These are phyloP conservation scores for Heliconius sara DNA, from an alignment of 2,888 invertebrate species.

Conservation along the genomic window DNA sequence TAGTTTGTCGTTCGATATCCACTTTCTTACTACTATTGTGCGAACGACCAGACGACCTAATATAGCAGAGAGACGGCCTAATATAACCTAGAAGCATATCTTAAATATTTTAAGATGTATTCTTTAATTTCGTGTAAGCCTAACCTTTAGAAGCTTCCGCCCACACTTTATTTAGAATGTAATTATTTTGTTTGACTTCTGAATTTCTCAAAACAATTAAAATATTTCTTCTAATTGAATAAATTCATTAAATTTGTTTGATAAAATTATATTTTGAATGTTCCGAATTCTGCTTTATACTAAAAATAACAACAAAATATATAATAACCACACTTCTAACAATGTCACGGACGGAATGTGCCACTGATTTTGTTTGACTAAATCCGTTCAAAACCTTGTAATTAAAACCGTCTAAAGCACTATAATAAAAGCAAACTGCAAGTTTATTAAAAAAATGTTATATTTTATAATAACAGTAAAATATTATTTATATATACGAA, in stretches of 20 bases:
- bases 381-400: not conserved
- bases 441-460: not conserved
- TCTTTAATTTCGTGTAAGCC: not conserved
- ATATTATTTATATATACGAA: not conserved
- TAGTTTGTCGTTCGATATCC: too few species aligned
- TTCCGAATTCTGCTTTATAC: not conserved
- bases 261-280: not conserved
- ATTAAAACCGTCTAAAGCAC: conserved; percentile 3
- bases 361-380: not conserved
- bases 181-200: not conserved
- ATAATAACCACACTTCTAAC: not conserved
- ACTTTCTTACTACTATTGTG: not conserved
- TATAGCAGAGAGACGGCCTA: not conserved
- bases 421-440: not conserved
- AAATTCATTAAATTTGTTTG: not conserved
- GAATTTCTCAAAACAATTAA: not conserved
- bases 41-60: not conserved
- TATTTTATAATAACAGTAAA: not conserved
- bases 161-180: not conserved
- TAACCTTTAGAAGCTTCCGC: not conserved
- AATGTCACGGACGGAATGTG: not conserved
- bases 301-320: not conserved
- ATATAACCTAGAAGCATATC: not conserved
- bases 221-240: not conserved
- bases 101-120: not conserved